These are phyloP conservation scores for Vanacampus margaritifer DNA, from an alignment of 2,113 vertebrate species.

Conservation along the genomic window DNA sequence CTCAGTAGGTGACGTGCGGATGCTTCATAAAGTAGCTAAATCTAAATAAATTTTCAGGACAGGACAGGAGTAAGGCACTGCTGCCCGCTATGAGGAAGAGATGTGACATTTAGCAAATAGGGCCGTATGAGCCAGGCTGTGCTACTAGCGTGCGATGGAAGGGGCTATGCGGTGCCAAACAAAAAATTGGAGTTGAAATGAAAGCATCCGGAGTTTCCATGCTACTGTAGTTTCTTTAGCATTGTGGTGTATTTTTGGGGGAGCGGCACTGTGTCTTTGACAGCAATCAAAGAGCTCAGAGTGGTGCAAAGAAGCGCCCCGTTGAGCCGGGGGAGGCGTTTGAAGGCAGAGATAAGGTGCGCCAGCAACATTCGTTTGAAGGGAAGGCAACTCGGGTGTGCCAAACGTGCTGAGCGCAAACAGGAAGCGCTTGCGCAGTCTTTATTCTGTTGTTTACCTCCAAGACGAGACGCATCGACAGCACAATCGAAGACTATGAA, in stretches of 20 bases:
- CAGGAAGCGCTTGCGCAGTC: constrained; percentile 22
- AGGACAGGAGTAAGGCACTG: no score
- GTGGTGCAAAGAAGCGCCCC: constrained; percentile 46
- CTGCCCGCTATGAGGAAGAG: no score
- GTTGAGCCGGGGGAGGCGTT: constrained; percentile 58
- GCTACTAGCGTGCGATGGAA: not conserved
- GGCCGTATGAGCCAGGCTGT: not conserved
- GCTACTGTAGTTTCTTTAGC: not conserved
- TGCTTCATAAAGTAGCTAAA: no score
- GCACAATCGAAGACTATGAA: not conserved
- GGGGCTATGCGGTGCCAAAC: not conserved
- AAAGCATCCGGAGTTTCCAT: constrained; percentile 1
- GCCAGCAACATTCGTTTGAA: constrained; percentile 40
- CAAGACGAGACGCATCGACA: not conserved
- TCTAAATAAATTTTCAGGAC: no score
- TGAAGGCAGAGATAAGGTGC: constrained; percentile 61
- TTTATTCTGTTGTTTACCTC: not conserved
- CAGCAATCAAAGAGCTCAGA: constrained; percentile 57
- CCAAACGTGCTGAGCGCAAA: constrained; percentile 10
- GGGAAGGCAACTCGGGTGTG: constrained; percentile 31
- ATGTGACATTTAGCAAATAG: not conserved
- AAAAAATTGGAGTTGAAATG: not conserved
- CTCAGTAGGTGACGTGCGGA: no score
- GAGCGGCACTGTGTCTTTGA: constrained; percentile 30
- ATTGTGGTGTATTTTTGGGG: constrained; percentile 18